phyloP scores from a whole-genome alignment of 2,888 invertebrate genomes.

The Tuberolachnus salignus region DNA sequence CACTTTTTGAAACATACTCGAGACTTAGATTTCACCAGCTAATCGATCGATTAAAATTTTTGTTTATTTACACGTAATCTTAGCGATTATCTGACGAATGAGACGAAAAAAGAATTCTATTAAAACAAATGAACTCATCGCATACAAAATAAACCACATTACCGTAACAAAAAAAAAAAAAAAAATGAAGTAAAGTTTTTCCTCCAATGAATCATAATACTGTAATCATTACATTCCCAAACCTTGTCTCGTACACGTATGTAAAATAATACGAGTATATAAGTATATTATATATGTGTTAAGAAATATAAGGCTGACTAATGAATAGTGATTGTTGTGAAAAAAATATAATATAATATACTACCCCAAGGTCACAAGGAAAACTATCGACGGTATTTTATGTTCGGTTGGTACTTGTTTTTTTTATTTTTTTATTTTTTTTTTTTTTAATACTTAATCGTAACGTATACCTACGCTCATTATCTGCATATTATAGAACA shows the following conservation, averaged over 20 bases:
- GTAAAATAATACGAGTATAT: neutral
- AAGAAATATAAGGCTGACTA: neutral
- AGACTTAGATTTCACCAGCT: no score
- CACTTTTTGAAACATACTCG: no score
- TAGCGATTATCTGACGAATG: neutral
- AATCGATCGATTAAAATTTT: no score
- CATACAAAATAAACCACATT: neutral
- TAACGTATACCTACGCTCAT: neutral
- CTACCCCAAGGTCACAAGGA: neutral
- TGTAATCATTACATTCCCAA: constrained; percentile 4
- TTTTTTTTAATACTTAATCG: neutral
- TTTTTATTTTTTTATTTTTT: neutral
- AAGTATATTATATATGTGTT: neutral
- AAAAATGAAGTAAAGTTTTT: neutral
- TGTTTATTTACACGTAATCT: neutral
- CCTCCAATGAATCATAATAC: constrained; percentile 26
- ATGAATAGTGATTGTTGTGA: constrained; percentile 28
- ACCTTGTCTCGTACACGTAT: constrained; percentile 25
- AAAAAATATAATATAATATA: neutral
- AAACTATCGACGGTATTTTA: neutral
- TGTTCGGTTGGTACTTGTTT: no score
- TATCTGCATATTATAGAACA: no score
- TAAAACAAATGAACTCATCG: neutral
- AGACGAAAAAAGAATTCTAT: no score
- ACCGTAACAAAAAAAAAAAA: neutral